Base-by-base conservation (phyloP, 2,797 vertebrate genomes). In the Hypotaenidia okinawae region DNA sequence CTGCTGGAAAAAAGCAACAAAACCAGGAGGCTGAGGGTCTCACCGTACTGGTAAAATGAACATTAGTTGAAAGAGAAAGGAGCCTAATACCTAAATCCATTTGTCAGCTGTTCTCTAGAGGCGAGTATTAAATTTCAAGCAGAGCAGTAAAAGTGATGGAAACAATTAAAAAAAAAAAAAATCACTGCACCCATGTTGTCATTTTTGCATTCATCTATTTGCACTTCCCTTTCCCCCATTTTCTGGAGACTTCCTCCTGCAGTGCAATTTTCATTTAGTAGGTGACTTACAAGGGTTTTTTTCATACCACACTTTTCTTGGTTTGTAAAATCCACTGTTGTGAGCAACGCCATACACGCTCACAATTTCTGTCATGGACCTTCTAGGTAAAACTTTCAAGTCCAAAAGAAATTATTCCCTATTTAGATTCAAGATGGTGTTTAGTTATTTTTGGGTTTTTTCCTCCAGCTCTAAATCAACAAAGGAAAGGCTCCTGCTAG, bases 401-500 rank as follows among this genome's bases (percentile, higher is more conserved):
- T 77, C 27, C 41, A 66, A 27, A 35, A 54, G 5, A 57, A 61
- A 11, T 47, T 73, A 39, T 39, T 84, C 5, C 10, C 9, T 5
- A 4, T 49, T 49, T 52, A 62, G 27, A 32, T 70, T 52, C 54
- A 66, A 28, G 12, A 17, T 67, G 5, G 4, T 47, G 17, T 67
- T 90, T 85, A 51, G 28, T 63, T 88, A 57, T 13, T 66, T 74
- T 37, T 12, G 25, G 33, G 10, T 69, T 85, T 23, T 7, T 23
- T 13, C 47, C 27, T 69, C 28, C 75, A 74, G 14, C 52, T 89
- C n/a, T 70, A 81, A 80, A 89, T 87, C 76, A 96, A 72, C 9
- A 74, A 67, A 81, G 59, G 91, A 93, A 93, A 75, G 9, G 16
- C 22, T 96, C 70, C 67, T 93, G 77, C 54, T 92, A 94, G 52